phyloP scores from a whole-genome alignment of 2,888 invertebrate genomes.

The Nemoura dubitans region DNA sequence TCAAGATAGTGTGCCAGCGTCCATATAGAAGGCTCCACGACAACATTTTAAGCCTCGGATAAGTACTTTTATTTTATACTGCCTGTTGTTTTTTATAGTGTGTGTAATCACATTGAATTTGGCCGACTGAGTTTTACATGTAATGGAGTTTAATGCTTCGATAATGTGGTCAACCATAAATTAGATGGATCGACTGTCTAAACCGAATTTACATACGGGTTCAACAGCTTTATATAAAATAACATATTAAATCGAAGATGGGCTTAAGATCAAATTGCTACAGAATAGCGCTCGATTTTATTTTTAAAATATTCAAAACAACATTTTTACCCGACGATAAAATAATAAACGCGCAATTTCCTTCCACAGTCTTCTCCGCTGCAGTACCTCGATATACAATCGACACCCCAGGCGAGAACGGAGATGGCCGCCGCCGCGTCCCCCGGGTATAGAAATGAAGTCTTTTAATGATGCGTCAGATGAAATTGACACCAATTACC shows the following conservation, averaged over 20 bases:
- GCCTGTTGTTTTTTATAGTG: background rate
- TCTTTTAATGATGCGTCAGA: conserved; percentile 63
- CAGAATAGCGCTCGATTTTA: background rate
- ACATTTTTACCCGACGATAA: background rate
- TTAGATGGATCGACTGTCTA: background rate
- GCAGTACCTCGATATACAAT: background rate
- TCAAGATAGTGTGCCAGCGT: conserved; percentile 51
- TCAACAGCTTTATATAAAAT: conserved; percentile 1
- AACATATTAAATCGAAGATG: conserved; percentile 23
- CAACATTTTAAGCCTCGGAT: background rate
- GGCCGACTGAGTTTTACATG: background rate
- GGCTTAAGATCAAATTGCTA: conserved; percentile 1
- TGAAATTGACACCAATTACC: conserved; percentile 70
- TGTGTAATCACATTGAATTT: background rate
- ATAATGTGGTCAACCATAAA: conserved; percentile 7
- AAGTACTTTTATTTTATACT: background rate
- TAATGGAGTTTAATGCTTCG: conserved; percentile 3
- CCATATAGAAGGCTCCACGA: background rate
- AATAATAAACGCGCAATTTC: background rate
- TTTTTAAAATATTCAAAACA: conserved; percentile 18
- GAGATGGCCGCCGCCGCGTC: conserved; percentile 21
- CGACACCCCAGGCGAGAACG: conserved; percentile 54
- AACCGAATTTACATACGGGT: conserved; percentile 57
- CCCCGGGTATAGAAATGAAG: conserved; percentile 55
- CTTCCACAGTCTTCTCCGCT: background rate